These are phyloP conservation scores for Mixornis gularis DNA, from an alignment of 2,113 vertebrate genomes.

Conservation along the genomic window DNA sequence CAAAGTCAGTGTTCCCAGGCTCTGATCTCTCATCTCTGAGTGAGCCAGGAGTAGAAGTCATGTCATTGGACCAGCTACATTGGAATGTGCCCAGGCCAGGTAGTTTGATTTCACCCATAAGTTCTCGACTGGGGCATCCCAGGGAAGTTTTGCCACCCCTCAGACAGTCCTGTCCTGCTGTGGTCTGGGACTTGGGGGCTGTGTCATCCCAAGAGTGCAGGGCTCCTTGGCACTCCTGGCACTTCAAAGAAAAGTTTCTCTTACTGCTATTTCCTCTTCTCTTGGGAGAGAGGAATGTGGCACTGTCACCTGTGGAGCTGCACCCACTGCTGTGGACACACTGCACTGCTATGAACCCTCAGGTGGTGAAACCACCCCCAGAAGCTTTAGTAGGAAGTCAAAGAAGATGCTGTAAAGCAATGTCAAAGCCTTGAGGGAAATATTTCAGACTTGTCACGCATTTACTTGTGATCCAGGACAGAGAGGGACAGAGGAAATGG, in stretches of 20 bases:
- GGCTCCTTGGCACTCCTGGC: neutral
- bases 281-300: neutral
- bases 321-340: neutral
- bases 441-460: neutral
- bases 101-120: neutral
- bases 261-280: neutral
- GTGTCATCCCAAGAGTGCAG: neutral
- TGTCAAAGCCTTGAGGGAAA: neutral
- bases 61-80: neutral
- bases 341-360: neutral
- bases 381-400: fast-evolving
- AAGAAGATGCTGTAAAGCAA: neutral
- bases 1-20: neutral
- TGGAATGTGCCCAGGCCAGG: neutral
- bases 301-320: fast-evolving
- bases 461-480: neutral
- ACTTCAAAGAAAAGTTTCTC: neutral
- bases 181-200: neutral
- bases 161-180: neutral
- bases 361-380: neutral
- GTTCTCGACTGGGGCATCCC: neutral
- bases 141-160: neutral
- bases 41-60: neutral
- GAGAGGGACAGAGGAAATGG: neutral
- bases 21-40: neutral